Percentiles rank a stretch among this genome's conserved stretches.
These are phyloP conservation scores for Scleropages formosus DNA, from an alignment of 2,797 vertebrate genomes.

Conservation along the genomic window DNA sequence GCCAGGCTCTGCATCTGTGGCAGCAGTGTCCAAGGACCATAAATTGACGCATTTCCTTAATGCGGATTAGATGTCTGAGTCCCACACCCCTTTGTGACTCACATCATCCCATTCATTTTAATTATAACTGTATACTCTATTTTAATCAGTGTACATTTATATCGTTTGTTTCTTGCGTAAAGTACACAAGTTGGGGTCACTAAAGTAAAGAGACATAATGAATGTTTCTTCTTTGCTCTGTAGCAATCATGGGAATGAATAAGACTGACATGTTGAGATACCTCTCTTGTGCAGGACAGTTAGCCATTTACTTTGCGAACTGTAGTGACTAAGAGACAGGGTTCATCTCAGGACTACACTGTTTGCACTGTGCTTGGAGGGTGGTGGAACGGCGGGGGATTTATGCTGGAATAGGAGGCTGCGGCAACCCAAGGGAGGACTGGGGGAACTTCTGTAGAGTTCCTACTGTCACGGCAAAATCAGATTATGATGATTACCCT, in stretches of 20 bases:
- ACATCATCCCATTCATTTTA: too few relatives aligned
- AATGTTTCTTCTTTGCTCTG: slow-evolving; percentile 1
- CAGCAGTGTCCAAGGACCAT: too few relatives aligned
- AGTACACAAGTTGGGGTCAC: background rate
- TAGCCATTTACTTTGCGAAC: background rate
- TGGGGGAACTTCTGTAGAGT: background rate
- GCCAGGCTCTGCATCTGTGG: too few relatives aligned
- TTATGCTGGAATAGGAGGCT: background rate
- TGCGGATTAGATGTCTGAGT: too few relatives aligned
- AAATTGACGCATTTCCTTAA: too few relatives aligned
- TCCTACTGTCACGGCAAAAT: slow-evolving; percentile 21
- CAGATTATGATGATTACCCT: slow-evolving; percentile 28
- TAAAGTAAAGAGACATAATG: background rate
- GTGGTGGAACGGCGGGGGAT: background rate
- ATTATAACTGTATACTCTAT: too few relatives aligned
- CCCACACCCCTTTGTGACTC: too few relatives aligned
- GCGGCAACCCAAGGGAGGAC: slow-evolving; percentile 1
- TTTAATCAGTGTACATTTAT: too few relatives aligned
- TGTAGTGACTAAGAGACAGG: background rate
- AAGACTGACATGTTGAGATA: background rate
- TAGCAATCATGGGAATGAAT: background rate
- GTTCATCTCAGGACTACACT: slow-evolving; percentile 21
- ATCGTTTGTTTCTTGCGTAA: background rate
- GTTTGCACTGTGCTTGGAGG: background rate
- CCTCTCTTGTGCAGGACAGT: background rate